phyloP scores from a whole-genome alignment of 2,113 vertebrate genomes.

The Vulpes ferrilata region DNA sequence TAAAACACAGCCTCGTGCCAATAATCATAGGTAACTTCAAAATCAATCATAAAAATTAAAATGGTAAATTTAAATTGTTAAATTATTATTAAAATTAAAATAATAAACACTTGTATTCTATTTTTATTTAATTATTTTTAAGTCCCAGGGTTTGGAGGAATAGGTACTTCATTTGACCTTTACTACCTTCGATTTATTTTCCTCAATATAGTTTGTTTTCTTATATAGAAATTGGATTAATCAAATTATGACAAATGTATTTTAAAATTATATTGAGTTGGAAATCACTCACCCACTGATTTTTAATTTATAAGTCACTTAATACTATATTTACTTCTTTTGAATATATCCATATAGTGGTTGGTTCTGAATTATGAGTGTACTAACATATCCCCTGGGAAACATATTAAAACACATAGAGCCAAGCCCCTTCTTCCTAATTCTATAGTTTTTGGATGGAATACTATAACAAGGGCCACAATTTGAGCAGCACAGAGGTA shows the following conservation, averaged over 20 bases:
- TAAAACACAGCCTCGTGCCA: background rate
- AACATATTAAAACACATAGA: background rate
- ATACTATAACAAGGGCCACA: background rate
- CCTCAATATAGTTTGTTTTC: background rate
- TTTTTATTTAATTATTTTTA: background rate
- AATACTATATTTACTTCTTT: background rate
- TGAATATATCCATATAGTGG: background rate
- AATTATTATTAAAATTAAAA: background rate
- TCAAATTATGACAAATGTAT: background rate
- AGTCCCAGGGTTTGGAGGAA: background rate
- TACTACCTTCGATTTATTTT: background rate
- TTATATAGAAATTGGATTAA: background rate
- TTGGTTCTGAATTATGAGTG: background rate
- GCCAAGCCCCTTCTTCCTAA: background rate
- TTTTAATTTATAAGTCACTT: background rate
- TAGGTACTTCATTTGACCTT: background rate
- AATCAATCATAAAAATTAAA: background rate
- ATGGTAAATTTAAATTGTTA: background rate
- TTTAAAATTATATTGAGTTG: background rate
- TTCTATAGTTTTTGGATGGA: background rate
- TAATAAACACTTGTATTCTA: background rate
- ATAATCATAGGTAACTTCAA: background rate
- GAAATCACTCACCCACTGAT: background rate
- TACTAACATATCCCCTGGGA: background rate
- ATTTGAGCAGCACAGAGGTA: background rate